A percentile compares a stretch with the other conserved stretches of the same genome.
phyloP scores from a whole-genome alignment of 2,888 invertebrate species.

The Emesis castigata region DNA sequence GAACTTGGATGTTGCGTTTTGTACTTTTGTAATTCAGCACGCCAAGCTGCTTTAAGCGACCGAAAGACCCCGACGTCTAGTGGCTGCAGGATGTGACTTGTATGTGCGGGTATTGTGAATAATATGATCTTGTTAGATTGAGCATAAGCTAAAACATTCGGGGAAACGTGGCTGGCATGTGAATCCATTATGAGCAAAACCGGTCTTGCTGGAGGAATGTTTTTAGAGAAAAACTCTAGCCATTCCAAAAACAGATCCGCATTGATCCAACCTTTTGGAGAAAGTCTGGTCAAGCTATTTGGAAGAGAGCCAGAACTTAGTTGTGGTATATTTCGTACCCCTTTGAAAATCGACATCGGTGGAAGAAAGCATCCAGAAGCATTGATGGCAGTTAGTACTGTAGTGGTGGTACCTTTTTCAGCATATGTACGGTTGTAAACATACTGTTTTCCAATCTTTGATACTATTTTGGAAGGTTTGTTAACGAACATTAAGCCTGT shows the following conservation, averaged over 20 bases:
- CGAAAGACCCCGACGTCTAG: constrained; percentile 46
- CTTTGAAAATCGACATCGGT: constrained; percentile 34
- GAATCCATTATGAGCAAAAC: constrained; percentile 64
- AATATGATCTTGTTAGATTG: neutral
- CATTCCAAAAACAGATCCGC: constrained; percentile 58
- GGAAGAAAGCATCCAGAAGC: neutral
- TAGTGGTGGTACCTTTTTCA: neutral
- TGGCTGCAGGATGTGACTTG: constrained; percentile 53
- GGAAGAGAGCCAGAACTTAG: constrained; percentile 44
- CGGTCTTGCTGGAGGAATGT: constrained; percentile 56
- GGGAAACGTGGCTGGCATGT: constrained; percentile 49
- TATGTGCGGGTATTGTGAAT: constrained; percentile 56
- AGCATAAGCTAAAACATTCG: no score
- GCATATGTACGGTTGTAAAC: constrained; percentile 16
- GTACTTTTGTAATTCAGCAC: neutral
- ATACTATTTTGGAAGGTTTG: constrained; percentile 9
- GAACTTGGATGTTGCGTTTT: neutral
- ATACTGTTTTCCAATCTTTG: constrained; percentile 14
- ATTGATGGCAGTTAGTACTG: constrained; percentile 9
- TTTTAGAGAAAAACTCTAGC: constrained; percentile 53
- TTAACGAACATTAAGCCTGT: constrained; percentile 1
- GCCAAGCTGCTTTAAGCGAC: neutral
- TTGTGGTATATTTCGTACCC: constrained; percentile 21
- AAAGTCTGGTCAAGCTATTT: constrained; percentile 61
- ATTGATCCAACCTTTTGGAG: constrained; percentile 66